A percentile compares a stretch with the other conserved stretches of the same genome.
phyloP scores from a whole-genome alignment of 2,113 vertebrate genomes.

The Heptranchias perlo region DNA sequence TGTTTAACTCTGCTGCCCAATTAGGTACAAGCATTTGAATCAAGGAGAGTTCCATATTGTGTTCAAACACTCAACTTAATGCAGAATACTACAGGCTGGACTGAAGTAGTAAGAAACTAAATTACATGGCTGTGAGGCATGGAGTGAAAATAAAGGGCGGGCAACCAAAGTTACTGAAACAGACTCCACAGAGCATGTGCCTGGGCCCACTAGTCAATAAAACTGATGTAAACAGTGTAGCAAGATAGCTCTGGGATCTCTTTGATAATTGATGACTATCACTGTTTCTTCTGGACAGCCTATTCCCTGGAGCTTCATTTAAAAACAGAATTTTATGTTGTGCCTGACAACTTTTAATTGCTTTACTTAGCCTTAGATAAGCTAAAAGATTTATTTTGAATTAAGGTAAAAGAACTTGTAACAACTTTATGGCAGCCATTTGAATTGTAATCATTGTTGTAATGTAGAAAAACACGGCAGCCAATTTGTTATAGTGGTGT shows the following conservation, averaged over 20 bases:
- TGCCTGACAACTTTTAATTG: background rate
- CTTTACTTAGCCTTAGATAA: conserved; percentile 20
- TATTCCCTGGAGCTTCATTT: background rate
- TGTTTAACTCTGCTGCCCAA: background rate
- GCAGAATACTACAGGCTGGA: background rate
- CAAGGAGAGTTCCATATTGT: background rate
- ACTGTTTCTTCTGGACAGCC: background rate
- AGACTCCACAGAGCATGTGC: background rate
- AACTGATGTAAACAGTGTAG: background rate
- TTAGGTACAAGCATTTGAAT: background rate
- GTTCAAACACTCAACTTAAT: background rate
- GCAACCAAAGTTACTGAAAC: background rate
- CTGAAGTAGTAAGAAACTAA: background rate
- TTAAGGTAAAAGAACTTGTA: background rate
- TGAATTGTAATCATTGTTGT: background rate
- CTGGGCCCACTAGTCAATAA: background rate
- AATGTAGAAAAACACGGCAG: background rate
- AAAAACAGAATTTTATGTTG: background rate
- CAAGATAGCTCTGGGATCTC: background rate
- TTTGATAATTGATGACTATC: background rate
- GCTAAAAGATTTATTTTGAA: background rate
- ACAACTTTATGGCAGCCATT: background rate
- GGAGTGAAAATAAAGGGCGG: background rate
- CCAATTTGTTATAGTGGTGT: background rate
- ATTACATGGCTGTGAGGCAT: background rate